Percentiles rank a stretch among this genome's conserved stretches.
Conservation (phyloP, 2,113 vertebrate genomes). For the Corvus hawaiiensis region DNA sequence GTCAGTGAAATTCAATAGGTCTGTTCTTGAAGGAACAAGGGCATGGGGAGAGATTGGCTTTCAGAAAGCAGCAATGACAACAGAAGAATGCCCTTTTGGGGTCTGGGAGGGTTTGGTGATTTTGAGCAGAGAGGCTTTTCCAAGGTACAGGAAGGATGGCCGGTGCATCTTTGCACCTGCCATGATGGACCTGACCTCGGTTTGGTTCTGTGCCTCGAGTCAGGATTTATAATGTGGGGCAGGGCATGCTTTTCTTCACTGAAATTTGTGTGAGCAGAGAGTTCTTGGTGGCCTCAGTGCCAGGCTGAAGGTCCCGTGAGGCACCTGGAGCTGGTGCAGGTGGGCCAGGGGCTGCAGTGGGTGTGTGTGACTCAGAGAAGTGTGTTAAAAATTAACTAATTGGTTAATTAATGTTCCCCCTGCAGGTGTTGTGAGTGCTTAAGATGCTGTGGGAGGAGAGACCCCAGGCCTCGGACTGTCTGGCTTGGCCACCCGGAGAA, state of each 20-base stretch:
- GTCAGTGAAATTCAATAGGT: not conserved
- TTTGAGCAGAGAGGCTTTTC: not conserved
- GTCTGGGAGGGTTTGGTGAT: not conserved
- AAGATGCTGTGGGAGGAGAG: conserved; percentile 89
- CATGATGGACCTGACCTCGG: rapidly evolving
- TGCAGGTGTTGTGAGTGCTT: conserved; percentile 91
- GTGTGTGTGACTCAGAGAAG: not conserved
- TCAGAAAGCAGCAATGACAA: not conserved
- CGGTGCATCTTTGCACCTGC: not conserved
- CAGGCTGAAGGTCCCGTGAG: rapidly evolving
- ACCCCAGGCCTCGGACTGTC: conserved; percentile 90
- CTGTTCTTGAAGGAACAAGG: not conserved
- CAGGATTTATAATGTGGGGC: rapidly evolving
- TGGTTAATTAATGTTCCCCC: not conserved
- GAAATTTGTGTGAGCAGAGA: rapidly evolving
- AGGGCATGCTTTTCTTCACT: rapidly evolving
- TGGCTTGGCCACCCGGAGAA: conserved; percentile 98
- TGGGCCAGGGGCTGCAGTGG: not conserved
- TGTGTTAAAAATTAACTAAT: rapidly evolving
- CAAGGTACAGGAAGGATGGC: not conserved
- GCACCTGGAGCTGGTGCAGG: rapidly evolving
- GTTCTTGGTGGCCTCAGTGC: not conserved
- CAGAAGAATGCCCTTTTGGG: not conserved
- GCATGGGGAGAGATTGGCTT: not conserved
- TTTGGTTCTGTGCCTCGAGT: not conserved